phyloP scores from a whole-genome alignment of 1,140 invertebrate genomes.

The Episyrphus balteatus region DNA sequence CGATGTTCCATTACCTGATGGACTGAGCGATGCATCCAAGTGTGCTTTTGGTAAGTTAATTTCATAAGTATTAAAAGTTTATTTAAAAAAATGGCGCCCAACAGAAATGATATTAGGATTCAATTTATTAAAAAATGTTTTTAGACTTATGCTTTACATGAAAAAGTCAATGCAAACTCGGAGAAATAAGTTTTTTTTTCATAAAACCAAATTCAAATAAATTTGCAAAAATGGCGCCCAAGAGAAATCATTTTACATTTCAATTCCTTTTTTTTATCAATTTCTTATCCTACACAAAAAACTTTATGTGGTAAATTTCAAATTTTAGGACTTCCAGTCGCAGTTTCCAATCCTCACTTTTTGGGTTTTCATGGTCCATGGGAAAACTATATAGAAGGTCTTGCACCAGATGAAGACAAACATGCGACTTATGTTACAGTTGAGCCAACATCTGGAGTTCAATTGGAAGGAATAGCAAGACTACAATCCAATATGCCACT shows the following conservation, averaged over 20 bases:
- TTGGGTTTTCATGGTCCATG: slow-evolving; percentile 44
- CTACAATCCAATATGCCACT: slow-evolving; percentile 25
- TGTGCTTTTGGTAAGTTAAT: slow-evolving; percentile 43
- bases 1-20: slow-evolving; percentile 32
- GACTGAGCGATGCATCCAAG: slow-evolving; percentile 45
- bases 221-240: too few relatives aligned
- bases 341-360: slow-evolving; percentile 59
- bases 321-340: slow-evolving; percentile 42
- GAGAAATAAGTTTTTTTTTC: too few relatives aligned
- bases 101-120: too few relatives aligned
- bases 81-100: too few relatives aligned
- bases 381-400: slow-evolving; percentile 46
- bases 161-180: too few relatives aligned
- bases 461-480: slow-evolving; percentile 22
- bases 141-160: too few relatives aligned
- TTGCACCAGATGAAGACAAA: slow-evolving; percentile 45
- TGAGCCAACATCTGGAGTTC: slow-evolving; percentile 41
- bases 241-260: too few relatives aligned
- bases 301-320: not conserved
- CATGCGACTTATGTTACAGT: slow-evolving; percentile 51
- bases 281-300: too few relatives aligned
- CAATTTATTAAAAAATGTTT: too few relatives aligned
- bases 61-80: too few relatives aligned
- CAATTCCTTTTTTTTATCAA: too few relatives aligned
- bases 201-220: too few relatives aligned